These are phyloP conservation scores for Galagoides demidoff DNA, from an alignment of 2,797 vertebrate species.

Conservation along the genomic window DNA sequence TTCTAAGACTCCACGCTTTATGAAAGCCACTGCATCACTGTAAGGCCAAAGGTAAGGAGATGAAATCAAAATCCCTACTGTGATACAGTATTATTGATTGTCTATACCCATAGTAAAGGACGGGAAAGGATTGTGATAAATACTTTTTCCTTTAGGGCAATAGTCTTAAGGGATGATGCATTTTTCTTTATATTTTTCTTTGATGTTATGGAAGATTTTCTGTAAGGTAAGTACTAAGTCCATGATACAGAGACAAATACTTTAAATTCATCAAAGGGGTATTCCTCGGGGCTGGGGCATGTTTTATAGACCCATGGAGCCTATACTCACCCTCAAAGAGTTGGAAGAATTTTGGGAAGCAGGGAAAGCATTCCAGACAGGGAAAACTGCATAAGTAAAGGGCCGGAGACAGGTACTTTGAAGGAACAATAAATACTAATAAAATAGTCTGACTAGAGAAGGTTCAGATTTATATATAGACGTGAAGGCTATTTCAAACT, in stretches of 20 bases:
- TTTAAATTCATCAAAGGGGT: conserved; percentile 52
- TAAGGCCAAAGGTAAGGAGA: conserved; percentile 21
- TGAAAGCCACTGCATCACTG: background rate
- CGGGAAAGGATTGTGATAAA: background rate
- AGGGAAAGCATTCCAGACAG: conserved; percentile 5
- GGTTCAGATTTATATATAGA: conserved; percentile 19
- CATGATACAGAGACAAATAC: conserved; percentile 53
- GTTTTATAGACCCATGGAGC: background rate
- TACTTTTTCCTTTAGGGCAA: conserved; percentile 1
- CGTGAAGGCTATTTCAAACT: conserved; percentile 44
- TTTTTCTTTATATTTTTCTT: conserved; percentile 57
- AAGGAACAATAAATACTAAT: conserved; percentile 56
- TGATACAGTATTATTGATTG: conserved; percentile 19
- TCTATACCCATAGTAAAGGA: background rate
- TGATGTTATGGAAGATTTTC: conserved; percentile 65
- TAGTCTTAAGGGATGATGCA: background rate
- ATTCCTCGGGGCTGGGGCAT: background rate
- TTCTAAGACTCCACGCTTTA: background rate
- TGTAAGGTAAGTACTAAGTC: conserved; percentile 47
- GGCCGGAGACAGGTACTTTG: conserved; percentile 28
- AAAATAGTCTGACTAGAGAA: conserved; percentile 46
- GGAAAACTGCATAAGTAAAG: background rate
- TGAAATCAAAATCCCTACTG: conserved; percentile 10
- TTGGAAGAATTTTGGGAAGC: conserved; percentile 43
- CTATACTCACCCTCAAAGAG: conserved; percentile 40